These are phyloP conservation scores for Chamaetylas fuelleborni DNA, from an alignment of 2,113 vertebrate species.

Conservation along the genomic window DNA sequence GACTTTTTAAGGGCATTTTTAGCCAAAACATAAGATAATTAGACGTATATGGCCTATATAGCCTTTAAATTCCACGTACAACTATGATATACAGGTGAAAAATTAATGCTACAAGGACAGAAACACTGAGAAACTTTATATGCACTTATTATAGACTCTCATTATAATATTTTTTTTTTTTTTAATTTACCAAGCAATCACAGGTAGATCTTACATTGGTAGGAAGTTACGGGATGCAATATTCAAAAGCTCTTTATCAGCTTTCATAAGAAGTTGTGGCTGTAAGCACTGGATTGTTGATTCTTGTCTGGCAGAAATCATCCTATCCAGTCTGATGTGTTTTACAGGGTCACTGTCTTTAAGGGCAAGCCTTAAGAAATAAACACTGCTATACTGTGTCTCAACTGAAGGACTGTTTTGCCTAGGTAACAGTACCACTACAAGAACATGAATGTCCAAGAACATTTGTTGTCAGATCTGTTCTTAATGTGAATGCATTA, in stretches of 20 bases:
- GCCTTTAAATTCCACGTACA: neutral
- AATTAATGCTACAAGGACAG: neutral
- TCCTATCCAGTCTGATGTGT: neutral
- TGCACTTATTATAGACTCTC: neutral
- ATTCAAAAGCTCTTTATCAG: neutral
- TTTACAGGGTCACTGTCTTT: neutral
- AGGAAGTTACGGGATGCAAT: neutral
- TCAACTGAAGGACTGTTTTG: neutral
- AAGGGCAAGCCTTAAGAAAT: neutral
- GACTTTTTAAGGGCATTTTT: neutral
- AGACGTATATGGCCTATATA: neutral
- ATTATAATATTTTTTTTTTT: neutral
- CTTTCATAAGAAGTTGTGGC: neutral
- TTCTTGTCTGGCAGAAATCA: neutral
- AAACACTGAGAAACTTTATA: neutral
- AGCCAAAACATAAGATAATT: neutral
- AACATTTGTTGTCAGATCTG: neutral
- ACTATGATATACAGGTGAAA: neutral
- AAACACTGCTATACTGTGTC: neutral
- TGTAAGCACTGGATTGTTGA: neutral
- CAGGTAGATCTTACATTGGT: neutral
- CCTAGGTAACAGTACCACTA: neutral
- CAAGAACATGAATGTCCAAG: neutral
- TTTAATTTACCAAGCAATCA: neutral
- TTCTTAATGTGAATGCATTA: neutral